Conservation (phyloP, 2,797 vertebrate species). For the Esox masquinongy region DNA sequence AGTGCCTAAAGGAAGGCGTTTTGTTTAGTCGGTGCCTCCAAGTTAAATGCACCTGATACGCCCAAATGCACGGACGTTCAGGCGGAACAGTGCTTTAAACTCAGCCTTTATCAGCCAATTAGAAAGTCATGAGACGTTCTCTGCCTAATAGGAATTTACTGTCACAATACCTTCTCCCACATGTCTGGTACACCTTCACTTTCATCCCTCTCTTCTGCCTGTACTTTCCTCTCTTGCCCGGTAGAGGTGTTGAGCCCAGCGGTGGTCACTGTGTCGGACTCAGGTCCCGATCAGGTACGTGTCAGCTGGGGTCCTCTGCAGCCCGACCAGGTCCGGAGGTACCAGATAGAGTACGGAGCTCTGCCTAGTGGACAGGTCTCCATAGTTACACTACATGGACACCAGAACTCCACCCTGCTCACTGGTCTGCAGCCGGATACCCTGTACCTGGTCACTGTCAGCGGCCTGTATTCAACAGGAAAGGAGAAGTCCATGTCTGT, state of each 20-base stretch:
- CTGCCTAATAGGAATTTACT: no score
- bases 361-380: constrained; percentile 69
- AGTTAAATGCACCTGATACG: no score
- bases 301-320: constrained; percentile 85
- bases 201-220: not conserved
- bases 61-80: no score
- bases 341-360: constrained; percentile 80
- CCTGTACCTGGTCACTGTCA: constrained; percentile 87
- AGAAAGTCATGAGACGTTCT: no score
- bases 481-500: constrained; percentile 83
- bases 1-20: no score
- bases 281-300: constrained; percentile 72
- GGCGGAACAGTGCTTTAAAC: no score
- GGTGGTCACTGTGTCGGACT: constrained; percentile 78
- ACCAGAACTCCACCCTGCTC: constrained; percentile 73
- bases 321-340: constrained; percentile 61
- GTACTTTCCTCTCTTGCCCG: not conserved
- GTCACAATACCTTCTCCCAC: no score
- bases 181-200: no score
- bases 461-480: constrained; percentile 76
- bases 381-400: constrained; percentile 62
- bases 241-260: constrained; percentile 74
- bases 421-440: constrained; percentile 76
- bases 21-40: no score
- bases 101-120: no score